Evolutionary conservation across 2,113 vertebrate genomes (phyloP), one percentile per base, ranked within the genome.

Genomic region (Oreotrochilus melanogaster): DNA sequence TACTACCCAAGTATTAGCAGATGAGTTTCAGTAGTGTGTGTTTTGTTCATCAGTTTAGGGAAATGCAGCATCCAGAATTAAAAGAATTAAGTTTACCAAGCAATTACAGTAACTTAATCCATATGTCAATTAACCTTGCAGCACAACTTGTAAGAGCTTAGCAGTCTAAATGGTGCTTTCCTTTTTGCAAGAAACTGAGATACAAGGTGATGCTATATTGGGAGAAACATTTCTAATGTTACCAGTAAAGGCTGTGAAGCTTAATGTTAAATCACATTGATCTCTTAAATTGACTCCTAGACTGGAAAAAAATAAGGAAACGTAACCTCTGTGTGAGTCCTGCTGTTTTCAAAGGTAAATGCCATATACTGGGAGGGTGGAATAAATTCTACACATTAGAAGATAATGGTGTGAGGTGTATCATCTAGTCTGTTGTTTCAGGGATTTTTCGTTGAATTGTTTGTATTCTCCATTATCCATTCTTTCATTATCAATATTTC

Each of bases 321-420:
- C 3, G 0, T 35, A 23, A 23, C 4, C 4, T 39, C 11, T 47
- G 31, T 6, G 11, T 70, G 23, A 7, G 13, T 73, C 13, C 35
- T 66, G 21, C 61, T 53, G 27, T 56, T 30, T 81, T 48, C 7
- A 56, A 57, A 62, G 17, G 10, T 23, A 17, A 31, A 54, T 37
- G 35, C 28, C 0, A 0, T 48, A 1, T 8, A 12, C 7, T 45
- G 17, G 2, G 18, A 47, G 6, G 11, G 15, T 18, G 10, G 37
- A 17, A 24, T 69, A 65, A 37, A 45, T 76, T 69, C 7, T 25
- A 28, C 31, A 11, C 5, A 21, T 13, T 7, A 67, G 24, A 21
- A 67, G 56, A n/a, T 22, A 31, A 10, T 65, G 7, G 2, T 39
- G 15, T 45, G 53, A 24, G 16, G 21, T 70, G 6, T 39, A 0